A percentile compares a stretch with the other conserved stretches of the same genome.
Evolutionary conservation across 2,888 invertebrate species (phyloP).

Genomic region (Lasioglossum marginatum): DNA sequence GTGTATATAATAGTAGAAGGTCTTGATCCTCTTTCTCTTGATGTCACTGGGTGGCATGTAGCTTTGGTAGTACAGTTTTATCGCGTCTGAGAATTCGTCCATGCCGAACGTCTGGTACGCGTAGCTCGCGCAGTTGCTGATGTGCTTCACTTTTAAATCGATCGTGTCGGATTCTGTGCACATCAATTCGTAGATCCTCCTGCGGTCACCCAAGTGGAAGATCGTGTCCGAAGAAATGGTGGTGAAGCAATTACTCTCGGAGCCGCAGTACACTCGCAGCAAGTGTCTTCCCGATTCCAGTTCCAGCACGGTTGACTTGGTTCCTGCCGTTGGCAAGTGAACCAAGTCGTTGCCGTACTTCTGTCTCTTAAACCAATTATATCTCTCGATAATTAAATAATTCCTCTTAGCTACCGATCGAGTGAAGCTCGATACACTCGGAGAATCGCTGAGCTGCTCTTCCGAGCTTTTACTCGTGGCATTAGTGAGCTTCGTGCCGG

Average conservation of each 20-base stretch:
- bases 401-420: not conserved
- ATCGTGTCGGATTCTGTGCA: conserved; percentile 66
- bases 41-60: conserved; percentile 61
- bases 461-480: not conserved
- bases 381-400: conserved; percentile 62
- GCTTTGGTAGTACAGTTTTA: conserved; percentile 66
- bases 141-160: conserved; percentile 42
- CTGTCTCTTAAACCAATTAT: conserved; percentile 62
- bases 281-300: conserved; percentile 72
- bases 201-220: conserved; percentile 70
- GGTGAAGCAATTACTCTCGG: conserved; percentile 50
- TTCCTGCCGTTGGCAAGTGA: conserved; percentile 56
- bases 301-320: conserved; percentile 69
- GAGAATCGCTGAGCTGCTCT: not conserved
- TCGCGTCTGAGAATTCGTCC: conserved; percentile 32
- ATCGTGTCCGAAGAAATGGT: conserved; percentile 70
- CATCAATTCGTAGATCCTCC: conserved; percentile 72
- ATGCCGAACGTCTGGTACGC: conserved; percentile 70
- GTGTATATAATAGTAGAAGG: conserved; percentile 54
- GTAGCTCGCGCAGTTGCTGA: conserved; percentile 47
- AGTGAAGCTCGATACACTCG: not conserved
- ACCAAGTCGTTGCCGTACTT: conserved; percentile 18
- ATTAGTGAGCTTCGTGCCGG: not conserved
- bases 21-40: not conserved
- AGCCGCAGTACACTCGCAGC: conserved; percentile 64